Evolutionary conservation across 2,797 vertebrate species (phyloP).

Genomic region (Melanotaenia pygmaea): DNA sequence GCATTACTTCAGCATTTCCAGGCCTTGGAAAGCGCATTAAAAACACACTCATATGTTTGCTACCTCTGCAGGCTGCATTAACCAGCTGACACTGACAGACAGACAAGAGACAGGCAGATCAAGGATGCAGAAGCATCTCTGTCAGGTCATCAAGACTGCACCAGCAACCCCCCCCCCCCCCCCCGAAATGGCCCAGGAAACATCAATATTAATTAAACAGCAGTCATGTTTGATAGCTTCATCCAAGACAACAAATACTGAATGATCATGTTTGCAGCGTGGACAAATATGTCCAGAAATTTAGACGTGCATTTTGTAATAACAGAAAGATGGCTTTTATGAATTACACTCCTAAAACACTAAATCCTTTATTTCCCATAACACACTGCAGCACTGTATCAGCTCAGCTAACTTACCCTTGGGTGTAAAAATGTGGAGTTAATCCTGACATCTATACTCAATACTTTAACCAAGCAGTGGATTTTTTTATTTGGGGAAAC

Average conservation of each 20-base stretch:
- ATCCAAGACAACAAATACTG: not conserved
- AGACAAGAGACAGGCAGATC: constrained; percentile 56
- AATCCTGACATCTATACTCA: not conserved
- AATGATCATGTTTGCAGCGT: not conserved
- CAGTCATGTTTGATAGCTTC: not conserved
- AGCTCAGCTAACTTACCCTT: not conserved
- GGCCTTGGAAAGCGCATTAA: constrained; percentile 49
- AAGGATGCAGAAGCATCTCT: constrained; percentile 59
- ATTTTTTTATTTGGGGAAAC: not conserved
- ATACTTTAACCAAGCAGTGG: not conserved
- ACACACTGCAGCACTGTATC: not conserved
- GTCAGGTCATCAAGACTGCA: constrained; percentile 28
- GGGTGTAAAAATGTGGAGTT: not conserved
- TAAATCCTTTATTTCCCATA: not conserved
- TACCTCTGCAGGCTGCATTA: constrained; percentile 56
- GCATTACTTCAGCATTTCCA: constrained; percentile 61
- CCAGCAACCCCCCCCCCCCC: not conserved
- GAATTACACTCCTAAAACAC: not conserved
- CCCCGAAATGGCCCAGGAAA: not conserved
- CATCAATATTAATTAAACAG: not conserved
- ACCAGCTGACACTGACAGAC: constrained; percentile 61
- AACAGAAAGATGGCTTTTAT: not conserved
- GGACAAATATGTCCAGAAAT: not conserved
- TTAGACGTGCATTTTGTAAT: not conserved
- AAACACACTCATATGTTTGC: constrained; percentile 47